phyloP scores from a whole-genome alignment of 1,140 invertebrate species.

The Trissolcus basalis region DNA sequence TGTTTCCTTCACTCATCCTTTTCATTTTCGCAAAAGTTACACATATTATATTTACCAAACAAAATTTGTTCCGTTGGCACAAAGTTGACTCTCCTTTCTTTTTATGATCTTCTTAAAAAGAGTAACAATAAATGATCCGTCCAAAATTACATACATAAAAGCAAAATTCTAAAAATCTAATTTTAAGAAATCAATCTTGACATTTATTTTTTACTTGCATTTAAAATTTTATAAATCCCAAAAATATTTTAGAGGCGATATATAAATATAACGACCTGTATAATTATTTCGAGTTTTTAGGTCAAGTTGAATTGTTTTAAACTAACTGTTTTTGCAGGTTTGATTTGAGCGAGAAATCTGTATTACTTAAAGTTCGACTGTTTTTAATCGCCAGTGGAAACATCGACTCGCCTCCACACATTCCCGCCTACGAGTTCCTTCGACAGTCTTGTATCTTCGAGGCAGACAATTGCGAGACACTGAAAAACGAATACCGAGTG shows the following conservation, averaged over 20 bases:
- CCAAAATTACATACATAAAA: too few relatives aligned
- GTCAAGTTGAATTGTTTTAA: not conserved
- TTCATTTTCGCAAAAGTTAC: conserved; percentile 14
- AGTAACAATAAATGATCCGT: too few relatives aligned
- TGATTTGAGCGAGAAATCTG: conserved; percentile 14
- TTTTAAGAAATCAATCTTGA: too few relatives aligned
- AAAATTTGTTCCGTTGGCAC: too few relatives aligned
- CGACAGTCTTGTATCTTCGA: conserved; percentile 35
- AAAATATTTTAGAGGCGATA: too few relatives aligned
- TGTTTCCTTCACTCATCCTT: conserved; percentile 31
- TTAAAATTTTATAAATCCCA: too few relatives aligned
- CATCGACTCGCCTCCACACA: conserved; percentile 49
- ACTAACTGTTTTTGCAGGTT: conserved; percentile 1
- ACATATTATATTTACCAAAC: conserved; percentile 10
- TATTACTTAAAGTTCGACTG: conserved; percentile 30
- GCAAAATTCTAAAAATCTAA: too few relatives aligned
- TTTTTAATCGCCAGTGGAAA: conserved; percentile 39
- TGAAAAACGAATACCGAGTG: conserved; percentile 14
- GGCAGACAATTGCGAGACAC: conserved; percentile 33
- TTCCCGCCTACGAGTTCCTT: conserved; percentile 49
- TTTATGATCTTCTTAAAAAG: too few relatives aligned
- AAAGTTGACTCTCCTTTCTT: too few relatives aligned
- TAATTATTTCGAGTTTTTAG: too few relatives aligned
- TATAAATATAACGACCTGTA: too few relatives aligned
- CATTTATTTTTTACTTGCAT: too few relatives aligned